Percentiles rank a stretch among this genome's conserved stretches.
These are phyloP conservation scores for Pseudochromis fuscus DNA, from an alignment of 2,797 vertebrate genomes.

Conservation along the genomic window DNA sequence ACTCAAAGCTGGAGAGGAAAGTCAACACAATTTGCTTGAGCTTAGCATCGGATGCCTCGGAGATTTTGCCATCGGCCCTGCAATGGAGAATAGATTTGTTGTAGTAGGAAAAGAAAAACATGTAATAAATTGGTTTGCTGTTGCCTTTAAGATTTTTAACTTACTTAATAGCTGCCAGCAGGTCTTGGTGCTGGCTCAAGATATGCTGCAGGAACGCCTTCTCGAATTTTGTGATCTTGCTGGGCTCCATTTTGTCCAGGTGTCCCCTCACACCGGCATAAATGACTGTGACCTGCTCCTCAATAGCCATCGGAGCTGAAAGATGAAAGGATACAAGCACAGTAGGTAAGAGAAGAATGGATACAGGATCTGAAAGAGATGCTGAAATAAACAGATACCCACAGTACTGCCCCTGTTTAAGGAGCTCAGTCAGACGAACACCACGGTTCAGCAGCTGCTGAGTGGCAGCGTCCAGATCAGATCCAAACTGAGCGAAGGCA, in stretches of 20 bases:
- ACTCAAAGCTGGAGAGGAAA: conserved; percentile 89
- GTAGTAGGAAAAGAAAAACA: too few species aligned
- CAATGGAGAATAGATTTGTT: conserved; percentile 50
- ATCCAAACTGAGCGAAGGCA: conserved; percentile 96
- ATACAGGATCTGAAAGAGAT: not conserved
- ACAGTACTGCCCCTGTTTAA: conserved; percentile 97
- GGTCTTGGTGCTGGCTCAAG: conserved; percentile 91
- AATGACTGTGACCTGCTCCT: conserved; percentile 96
- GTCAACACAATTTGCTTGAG: conserved; percentile 92
- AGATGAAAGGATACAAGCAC: not conserved
- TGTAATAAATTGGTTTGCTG: too few species aligned
- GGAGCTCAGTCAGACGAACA: conserved; percentile 94
- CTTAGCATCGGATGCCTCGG: conserved; percentile 91
- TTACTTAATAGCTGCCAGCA: conserved; percentile 91
- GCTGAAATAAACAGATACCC: conserved; percentile 55
- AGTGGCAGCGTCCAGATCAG: conserved; percentile 95
- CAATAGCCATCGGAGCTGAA: conserved; percentile 96
- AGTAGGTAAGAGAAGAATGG: not conserved
- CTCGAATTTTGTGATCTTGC: conserved; percentile 98
- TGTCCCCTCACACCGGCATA: conserved; percentile 96
- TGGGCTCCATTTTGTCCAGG: conserved; percentile 97
- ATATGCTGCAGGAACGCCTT: conserved; percentile 93
- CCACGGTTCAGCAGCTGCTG: conserved; percentile 96
- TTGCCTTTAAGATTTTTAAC: not conserved
- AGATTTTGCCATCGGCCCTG: conserved; percentile 92